A percentile compares a stretch with the other conserved stretches of the same genome.
phyloP scores from a whole-genome alignment of 2,888 invertebrate genomes.

The Nipponacmea schrenckii region DNA sequence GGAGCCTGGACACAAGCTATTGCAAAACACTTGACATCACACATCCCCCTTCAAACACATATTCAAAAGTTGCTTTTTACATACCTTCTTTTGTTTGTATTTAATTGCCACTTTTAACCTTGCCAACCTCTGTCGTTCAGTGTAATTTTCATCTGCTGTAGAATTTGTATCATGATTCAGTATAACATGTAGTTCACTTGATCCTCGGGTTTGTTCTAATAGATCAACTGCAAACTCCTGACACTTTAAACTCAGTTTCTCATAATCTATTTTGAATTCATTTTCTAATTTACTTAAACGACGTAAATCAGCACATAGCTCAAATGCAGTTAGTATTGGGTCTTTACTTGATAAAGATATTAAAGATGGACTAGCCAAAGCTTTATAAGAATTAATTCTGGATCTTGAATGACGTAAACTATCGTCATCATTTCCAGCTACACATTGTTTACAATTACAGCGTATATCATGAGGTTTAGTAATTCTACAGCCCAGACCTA shows the following conservation, averaged over 20 bases:
- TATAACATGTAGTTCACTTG: constrained; percentile 93
- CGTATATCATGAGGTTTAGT: constrained; percentile 72
- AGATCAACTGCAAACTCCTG: constrained; percentile 97
- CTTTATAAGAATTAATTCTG: constrained; percentile 96
- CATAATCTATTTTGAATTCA: constrained; percentile 94
- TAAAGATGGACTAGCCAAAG: constrained; percentile 93
- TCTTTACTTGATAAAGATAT: constrained; percentile 97
- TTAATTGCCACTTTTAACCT: constrained; percentile 96
- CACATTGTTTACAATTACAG: constrained; percentile 96
- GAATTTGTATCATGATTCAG: constrained; percentile 88
- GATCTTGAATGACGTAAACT: constrained; percentile 94
- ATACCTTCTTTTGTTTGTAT: constrained; percentile 94
- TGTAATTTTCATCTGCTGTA: constrained; percentile 72
- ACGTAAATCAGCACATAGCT: constrained; percentile 95
- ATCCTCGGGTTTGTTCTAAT: constrained; percentile 94
- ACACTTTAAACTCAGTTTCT: constrained; percentile 64
- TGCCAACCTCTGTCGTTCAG: constrained; percentile 86
- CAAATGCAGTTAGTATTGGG: constrained; percentile 97
- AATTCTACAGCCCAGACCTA: constrained; percentile 92
- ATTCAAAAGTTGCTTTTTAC: constrained; percentile 23
- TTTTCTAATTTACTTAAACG: constrained; percentile 95
- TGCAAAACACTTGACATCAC: too few species aligned
- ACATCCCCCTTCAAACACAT: too few species aligned
- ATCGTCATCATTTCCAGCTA: constrained; percentile 89
- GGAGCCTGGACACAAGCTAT: too few species aligned